Percentiles rank a stretch among this genome's conserved stretches.
Conservation (phyloP, 2,888 invertebrate genomes). For the Agrilus cyanescens region DNA sequence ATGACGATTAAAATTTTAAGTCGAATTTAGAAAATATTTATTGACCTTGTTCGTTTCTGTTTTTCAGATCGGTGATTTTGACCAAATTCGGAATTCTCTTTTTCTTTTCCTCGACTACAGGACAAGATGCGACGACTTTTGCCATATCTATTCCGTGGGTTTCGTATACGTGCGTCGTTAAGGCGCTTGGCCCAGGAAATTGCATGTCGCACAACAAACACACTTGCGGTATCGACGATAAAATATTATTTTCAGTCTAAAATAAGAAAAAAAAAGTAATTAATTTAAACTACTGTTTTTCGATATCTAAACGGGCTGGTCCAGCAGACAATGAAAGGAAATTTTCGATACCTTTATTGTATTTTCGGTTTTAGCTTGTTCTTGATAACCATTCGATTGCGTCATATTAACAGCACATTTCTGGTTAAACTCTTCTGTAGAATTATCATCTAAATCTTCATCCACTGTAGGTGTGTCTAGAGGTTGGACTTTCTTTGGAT, state of each 20-base stretch:
- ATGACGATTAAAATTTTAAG: no score
- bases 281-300: no score
- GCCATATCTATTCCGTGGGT: conserved; percentile 40
- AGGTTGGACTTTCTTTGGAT: conserved; percentile 30
- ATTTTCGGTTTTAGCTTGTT: no score
- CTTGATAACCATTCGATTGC: no score
- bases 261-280: no score
- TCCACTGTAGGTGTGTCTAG: background rate
- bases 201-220: conserved; percentile 42
- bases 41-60: conserved; percentile 7
- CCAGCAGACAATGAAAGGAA: no score
- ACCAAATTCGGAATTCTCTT: conserved; percentile 32
- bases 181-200: conserved; percentile 34
- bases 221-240: conserved; percentile 33
- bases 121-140: conserved; percentile 26
- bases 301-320: no score
- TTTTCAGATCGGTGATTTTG: conserved; percentile 31
- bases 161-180: conserved; percentile 40
- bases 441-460: no score
- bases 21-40: background rate
- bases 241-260: conserved; percentile 22
- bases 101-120: conserved; percentile 23
- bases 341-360: no score
- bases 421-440: no score
- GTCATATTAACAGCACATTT: no score